A percentile compares a stretch with the other conserved stretches of the same genome.
phyloP scores from a whole-genome alignment of 2,888 invertebrate species.

The Parnassius orleans region DNA sequence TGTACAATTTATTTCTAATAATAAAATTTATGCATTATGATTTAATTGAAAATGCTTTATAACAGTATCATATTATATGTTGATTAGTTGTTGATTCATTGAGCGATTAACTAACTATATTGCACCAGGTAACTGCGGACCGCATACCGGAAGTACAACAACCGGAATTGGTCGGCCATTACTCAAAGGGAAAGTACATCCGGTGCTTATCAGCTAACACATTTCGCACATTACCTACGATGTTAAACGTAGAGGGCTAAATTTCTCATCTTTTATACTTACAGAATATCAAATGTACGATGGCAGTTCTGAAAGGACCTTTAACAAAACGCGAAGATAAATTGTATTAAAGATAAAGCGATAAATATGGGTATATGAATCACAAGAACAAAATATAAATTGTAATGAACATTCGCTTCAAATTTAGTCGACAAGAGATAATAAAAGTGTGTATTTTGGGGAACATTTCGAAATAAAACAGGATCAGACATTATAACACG shows the following conservation, averaged over 20 bases:
- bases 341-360: not conserved
- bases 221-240: constrained; percentile 37
- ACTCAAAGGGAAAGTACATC: constrained; percentile 65
- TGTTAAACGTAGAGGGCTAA: constrained; percentile 25
- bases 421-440: not conserved
- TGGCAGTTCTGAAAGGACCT: no score
- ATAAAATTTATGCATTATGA: no score
- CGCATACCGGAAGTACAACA: constrained; percentile 66
- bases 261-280: constrained; percentile 13
- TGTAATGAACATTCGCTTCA: constrained; percentile 1
- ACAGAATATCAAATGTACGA: constrained; percentile 1
- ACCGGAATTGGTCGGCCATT: constrained; percentile 71
- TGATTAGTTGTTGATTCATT: constrained; percentile 71
- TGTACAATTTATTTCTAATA: no score
- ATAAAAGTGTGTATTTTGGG: constrained; percentile 8
- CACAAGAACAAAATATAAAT: constrained; percentile 15
- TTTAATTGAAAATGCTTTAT: no score
- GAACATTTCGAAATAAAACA: constrained; percentile 13
- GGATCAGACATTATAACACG: constrained; percentile 47
- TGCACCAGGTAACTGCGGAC: constrained; percentile 47
- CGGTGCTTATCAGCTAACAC: constrained; percentile 60
- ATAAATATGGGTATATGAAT: constrained; percentile 1
- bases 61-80: constrained; percentile 26
- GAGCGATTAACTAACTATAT: constrained; percentile 65
- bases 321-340: not conserved